phyloP scores from a whole-genome alignment of 2,797 vertebrate genomes.

The Pangasius macronema region DNA sequence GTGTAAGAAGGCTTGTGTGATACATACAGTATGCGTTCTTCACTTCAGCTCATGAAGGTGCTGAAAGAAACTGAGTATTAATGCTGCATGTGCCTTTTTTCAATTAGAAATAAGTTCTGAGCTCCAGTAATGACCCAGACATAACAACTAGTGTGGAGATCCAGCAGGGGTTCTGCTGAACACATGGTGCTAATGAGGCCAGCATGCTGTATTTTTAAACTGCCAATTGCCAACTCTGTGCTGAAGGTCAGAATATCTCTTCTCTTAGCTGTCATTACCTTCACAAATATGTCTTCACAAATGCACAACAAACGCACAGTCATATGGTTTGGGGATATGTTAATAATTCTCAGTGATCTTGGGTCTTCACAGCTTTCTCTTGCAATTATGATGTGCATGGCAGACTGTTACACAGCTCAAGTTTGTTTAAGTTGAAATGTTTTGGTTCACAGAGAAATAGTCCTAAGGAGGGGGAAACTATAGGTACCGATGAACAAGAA shows the following conservation, averaged over 20 bases:
- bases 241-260: slow-evolving; percentile 45
- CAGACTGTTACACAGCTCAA: not conserved
- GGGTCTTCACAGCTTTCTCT: slow-evolving; percentile 19
- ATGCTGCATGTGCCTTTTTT: slow-evolving; percentile 65
- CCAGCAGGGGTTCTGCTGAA: slow-evolving; percentile 41
- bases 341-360: slow-evolving; percentile 34
- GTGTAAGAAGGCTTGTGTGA: not conserved
- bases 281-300: slow-evolving; percentile 47
- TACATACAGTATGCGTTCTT: slow-evolving; percentile 19
- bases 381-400: slow-evolving; percentile 9
- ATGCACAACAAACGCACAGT: slow-evolving; percentile 32
- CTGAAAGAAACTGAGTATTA: slow-evolving; percentile 42
- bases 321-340: slow-evolving; percentile 46
- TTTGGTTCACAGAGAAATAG: slow-evolving; percentile 16
- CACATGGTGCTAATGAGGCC: slow-evolving; percentile 36
- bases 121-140: slow-evolving; percentile 68
- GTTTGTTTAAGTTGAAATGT: slow-evolving; percentile 20
- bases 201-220: slow-evolving; percentile 45
- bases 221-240: slow-evolving; percentile 12
- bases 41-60: slow-evolving; percentile 39
- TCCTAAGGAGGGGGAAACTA: slow-evolving; percentile 1
- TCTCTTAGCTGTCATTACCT: slow-evolving; percentile 49
- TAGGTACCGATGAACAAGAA: not conserved
- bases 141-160: slow-evolving; percentile 61
- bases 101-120: slow-evolving; percentile 63